Evolutionary conservation across 2,797 vertebrate genomes (phyloP).

Genomic region (Parotocinclus haroldoi): DNA sequence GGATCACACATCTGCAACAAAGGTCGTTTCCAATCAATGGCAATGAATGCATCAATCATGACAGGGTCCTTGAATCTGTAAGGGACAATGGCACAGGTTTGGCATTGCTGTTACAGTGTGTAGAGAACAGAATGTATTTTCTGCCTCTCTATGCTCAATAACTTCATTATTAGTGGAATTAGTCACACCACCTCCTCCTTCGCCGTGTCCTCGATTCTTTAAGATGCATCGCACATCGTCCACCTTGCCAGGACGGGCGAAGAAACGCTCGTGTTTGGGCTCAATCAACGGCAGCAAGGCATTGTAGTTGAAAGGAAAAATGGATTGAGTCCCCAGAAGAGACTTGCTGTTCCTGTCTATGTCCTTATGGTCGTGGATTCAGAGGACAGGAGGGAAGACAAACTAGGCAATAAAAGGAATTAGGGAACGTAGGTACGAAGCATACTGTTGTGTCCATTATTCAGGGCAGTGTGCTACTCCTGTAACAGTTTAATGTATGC

Average conservation of each 20-base stretch:
- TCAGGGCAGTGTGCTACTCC: too few species aligned
- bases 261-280: conserved; percentile 24
- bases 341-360: too few species aligned
- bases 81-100: conserved; percentile 27
- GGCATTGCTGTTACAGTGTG: conserved; percentile 26
- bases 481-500: too few species aligned
- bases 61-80: conserved; percentile 37
- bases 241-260: conserved; percentile 4
- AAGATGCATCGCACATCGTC: conserved; percentile 9
- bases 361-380: too few species aligned
- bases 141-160: conserved; percentile 31
- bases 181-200: conserved; percentile 41
- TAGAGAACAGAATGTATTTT: conserved; percentile 8
- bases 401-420: too few species aligned
- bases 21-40: conserved; percentile 45
- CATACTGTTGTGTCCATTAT: too few species aligned
- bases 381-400: too few species aligned
- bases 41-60: conserved; percentile 17
- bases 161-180: conserved; percentile 52
- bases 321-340: too few species aligned
- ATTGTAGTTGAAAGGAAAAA: too few species aligned
- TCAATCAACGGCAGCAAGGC: too few species aligned
- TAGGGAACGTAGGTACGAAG: too few species aligned
- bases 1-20: not conserved
- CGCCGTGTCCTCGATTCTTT: not conserved